Base-by-base conservation (phyloP, 2,113 vertebrate species). In the Pagrus major region DNA sequence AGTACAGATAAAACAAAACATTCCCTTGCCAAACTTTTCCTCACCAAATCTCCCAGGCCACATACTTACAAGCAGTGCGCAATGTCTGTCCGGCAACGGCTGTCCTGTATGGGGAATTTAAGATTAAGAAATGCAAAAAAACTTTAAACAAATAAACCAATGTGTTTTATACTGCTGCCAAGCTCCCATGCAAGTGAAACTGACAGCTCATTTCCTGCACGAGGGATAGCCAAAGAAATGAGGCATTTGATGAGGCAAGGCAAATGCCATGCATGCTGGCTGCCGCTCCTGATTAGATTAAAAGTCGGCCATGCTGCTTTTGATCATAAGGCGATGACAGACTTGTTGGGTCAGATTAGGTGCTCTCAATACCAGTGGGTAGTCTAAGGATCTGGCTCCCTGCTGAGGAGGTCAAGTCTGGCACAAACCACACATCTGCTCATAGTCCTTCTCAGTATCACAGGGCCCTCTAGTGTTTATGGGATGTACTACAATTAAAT, bases 41-140 rank as follows among this genome's bases (percentile, higher is more conserved):
- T 90, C 84, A 85, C 67, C 55, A 76, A 84, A 75, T 83, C 84
- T 81, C 72, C 51, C 64, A 78, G 84, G 80, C 44, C 63, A 61
- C 90, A 93, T 91, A 89, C 80, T 91, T 92, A 76, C 73, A 87
- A 87, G 83, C 75, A 86, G 88, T 88, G 82, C 74, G 91, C 88
- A 92, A 91, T 49, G 90, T 92, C 92, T 94, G 85, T 84, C 82
- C 31, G 10, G 52, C 67, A 78, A 83, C 20, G 42, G 18, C 42
- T 46, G 42, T 46, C 16, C 16, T 80, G 71, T 83, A 67, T 79
- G 86, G 44, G 47, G 88, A 78, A 79, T 89, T 55, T 70, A 75
- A 81, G 79, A 91, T 79, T 35, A 61, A 80, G 73, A 37, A 47
- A 72, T 49, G 11, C 37, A 58, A 81, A 67, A 76, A 52, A 77